Evolutionary conservation across 1,140 invertebrate species (phyloP).

Genomic region (Ostrea denselamellosa): DNA sequence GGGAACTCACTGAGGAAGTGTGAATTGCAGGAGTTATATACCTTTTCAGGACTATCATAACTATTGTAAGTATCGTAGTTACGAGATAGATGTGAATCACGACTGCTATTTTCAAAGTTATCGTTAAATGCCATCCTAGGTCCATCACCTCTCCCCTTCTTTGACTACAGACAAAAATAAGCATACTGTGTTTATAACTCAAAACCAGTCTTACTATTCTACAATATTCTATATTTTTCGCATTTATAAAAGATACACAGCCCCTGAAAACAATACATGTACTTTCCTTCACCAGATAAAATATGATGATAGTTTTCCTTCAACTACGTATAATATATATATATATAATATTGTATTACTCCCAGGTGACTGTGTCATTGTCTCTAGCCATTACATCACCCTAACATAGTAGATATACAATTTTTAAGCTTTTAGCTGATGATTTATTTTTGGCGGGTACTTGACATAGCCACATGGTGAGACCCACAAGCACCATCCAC

Average conservation of each 20-base stretch:
- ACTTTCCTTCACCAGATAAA: not conserved
- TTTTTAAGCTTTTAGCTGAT: no score
- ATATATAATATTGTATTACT: not conserved
- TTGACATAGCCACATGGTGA: not conserved
- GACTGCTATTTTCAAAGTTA: not conserved
- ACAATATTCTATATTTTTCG: not conserved
- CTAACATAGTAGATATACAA: no score
- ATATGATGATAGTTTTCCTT: no score
- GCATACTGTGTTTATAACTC: not conserved
- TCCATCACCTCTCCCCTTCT: conserved; percentile 41
- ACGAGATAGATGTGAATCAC: not conserved
- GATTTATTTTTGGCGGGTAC: no score
- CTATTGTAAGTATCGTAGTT: conserved; percentile 4
- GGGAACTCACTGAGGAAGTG: not conserved
- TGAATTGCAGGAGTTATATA: not conserved
- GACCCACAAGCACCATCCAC: not conserved
- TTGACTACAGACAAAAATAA: conserved; percentile 11
- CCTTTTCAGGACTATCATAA: conserved; percentile 12
- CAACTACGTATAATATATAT: no score
- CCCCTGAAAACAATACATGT: not conserved
- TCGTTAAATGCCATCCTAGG: conserved; percentile 41
- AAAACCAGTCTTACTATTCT: not conserved
- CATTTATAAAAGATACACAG: not conserved
- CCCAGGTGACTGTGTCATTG: not conserved
- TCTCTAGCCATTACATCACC: not conserved